Evolutionary conservation across 92 coral and sea anemone genomes (phyloP), one percentile per base, ranked within the genome.

Genomic region (Muricea muricata): DNA sequence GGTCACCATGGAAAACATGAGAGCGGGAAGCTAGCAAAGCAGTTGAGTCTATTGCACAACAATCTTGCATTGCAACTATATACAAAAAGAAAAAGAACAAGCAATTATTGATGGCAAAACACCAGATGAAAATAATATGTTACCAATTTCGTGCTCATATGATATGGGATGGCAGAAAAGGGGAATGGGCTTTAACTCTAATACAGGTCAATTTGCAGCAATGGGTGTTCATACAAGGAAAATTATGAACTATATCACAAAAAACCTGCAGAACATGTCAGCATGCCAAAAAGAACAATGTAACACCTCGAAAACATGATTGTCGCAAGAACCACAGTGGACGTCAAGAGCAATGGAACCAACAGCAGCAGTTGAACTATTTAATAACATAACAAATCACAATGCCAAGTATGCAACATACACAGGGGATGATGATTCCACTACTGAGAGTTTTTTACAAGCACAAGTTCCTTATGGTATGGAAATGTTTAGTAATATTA

Each of bases 151-250:
- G 31, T 79, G 87, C 32, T 89, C 92, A 6, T 91, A 75, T 76
- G 94, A 85, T 82, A 86, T 89, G 94, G 94, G 87, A 17, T 91
- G 94, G 92, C 92, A 91, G 69, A 91, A 86, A 34, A 66, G 89
- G 57, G 92, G 81, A 9, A 89, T 73, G 70, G 94, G 91, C 9
- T 88, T 81, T 28, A 86, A 89, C 60, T 91, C 89, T 0, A 26
- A 55, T 12, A 91, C 90, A 0, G 91, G 94, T 10, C 90, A 85
- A 13, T 90, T 55, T 17, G 90, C 87, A 17, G 89, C 40, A 0
- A 91, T 91, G 92, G 75, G 94, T 9, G 54, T 56, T 21, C n/a
- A 79, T 2, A 76, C 72, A 75, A 89, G 92, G 6, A 92, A 92
- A 31, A 86, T 92, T 1, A 25, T 92, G n/a, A 80, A 66, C 66